A percentile compares a stretch with the other conserved stretches of the same genome.
phyloP scores from a whole-genome alignment of 2,888 invertebrate species.

The Cynaeus angustus region DNA sequence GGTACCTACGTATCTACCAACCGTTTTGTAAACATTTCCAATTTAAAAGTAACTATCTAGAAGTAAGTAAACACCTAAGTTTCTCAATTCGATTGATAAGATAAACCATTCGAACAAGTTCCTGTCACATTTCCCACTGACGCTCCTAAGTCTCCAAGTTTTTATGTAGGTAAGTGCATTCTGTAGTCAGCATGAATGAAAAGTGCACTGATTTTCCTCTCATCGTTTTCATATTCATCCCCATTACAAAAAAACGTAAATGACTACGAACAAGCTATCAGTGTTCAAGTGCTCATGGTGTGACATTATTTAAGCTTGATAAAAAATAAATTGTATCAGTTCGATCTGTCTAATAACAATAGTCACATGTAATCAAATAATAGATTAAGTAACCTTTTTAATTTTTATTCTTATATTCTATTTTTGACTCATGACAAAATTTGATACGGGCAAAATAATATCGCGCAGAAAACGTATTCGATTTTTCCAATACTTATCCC shows the following conservation, averaged over 20 bases:
- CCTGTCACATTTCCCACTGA: constrained; percentile 1
- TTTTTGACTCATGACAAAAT: neutral
- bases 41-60: constrained; percentile 39
- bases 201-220: constrained; percentile 3
- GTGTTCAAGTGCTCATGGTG: constrained; percentile 4
- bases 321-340: neutral
- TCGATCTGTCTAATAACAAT: constrained; percentile 9
- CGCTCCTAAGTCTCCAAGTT: constrained; percentile 12
- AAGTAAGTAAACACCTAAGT: constrained; percentile 40
- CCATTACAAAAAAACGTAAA: neutral
- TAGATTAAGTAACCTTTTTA: constrained; percentile 8
- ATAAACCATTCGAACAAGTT: constrained; percentile 42
- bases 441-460: neutral
- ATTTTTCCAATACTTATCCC: constrained; percentile 1
- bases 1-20: constrained; percentile 8
- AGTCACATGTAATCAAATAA: constrained; percentile 3
- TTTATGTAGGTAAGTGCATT: constrained; percentile 2
- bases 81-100: constrained; percentile 49
- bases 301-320: neutral
- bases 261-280: neutral
- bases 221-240: neutral
- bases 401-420: constrained; percentile 1
- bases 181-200: neutral
- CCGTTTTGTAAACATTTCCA: constrained; percentile 41
- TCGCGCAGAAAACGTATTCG: neutral